Conservation (phyloP, 2,797 vertebrate species). For the Chiroxiphia lanceolata region DNA sequence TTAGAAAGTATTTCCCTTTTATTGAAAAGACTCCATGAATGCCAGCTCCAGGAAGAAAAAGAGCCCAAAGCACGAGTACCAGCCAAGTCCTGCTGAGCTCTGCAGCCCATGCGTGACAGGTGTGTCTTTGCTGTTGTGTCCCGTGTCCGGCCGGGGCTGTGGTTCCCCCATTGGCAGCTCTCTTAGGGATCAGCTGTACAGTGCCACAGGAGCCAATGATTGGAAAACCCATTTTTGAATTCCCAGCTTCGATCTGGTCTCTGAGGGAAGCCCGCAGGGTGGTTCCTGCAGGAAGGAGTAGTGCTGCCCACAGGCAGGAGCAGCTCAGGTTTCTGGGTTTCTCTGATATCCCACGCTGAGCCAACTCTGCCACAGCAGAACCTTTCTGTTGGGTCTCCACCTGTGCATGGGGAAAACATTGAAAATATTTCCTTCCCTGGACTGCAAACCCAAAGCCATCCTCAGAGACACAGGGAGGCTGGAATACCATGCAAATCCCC, state of each 20-base stretch:
- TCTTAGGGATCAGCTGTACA: background rate
- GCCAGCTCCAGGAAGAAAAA: background rate
- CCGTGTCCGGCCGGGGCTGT: background rate
- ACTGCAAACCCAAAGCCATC: background rate
- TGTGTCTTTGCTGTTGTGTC: background rate
- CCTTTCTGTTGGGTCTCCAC: background rate
- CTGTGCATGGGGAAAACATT: too few species aligned
- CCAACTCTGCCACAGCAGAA: background rate
- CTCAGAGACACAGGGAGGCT: accelerated
- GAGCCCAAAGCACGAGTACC: accelerated
- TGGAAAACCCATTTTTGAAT: background rate
- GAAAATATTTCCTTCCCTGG: background rate
- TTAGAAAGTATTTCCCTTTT: background rate
- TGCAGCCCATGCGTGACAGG: background rate
- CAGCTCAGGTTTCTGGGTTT: background rate
- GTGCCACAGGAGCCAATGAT: background rate
- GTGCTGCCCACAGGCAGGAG: background rate
- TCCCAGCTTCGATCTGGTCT: background rate
- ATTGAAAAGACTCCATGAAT: background rate
- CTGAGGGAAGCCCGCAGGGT: background rate
- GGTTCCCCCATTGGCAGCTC: background rate
- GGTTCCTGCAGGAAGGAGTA: background rate
- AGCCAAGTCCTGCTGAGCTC: background rate
- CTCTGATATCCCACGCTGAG: background rate
- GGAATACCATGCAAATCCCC: background rate